Percentiles rank a stretch among this genome's conserved stretches.
phyloP scores from a whole-genome alignment of 1,140 invertebrate species.

The Cotesia chilonis region DNA sequence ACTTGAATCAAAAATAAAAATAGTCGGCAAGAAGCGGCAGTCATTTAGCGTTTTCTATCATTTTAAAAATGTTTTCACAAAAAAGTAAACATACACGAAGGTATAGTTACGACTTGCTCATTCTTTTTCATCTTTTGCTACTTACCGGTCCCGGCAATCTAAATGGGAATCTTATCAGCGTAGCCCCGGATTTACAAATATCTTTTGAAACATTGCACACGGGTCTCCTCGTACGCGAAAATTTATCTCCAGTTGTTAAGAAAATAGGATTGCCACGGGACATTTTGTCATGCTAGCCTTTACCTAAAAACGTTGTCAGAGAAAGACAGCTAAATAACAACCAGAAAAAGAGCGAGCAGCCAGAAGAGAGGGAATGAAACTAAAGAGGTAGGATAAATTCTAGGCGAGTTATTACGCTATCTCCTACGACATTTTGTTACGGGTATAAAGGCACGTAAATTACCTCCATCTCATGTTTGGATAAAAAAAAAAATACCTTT shows the following conservation, averaged over 20 bases:
- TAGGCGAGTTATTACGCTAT: conserved; percentile 28
- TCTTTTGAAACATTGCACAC: conserved; percentile 41
- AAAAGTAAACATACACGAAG: neutral
- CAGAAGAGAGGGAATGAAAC: neutral
- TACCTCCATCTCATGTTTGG: neutral
- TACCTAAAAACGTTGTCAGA: neutral
- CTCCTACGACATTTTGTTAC: conserved; percentile 21
- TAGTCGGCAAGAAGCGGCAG: too few species aligned
- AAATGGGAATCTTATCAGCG: conserved; percentile 47
- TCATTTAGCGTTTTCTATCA: too few species aligned
- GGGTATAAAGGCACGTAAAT: conserved; percentile 21
- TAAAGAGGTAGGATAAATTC: conserved; percentile 26
- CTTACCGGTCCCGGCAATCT: conserved; percentile 37
- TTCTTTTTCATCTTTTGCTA: conserved; percentile 25
- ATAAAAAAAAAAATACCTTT: neutral
- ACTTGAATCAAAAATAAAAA: too few species aligned
- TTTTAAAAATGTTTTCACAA: neutral
- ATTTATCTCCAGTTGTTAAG: conserved; percentile 40
- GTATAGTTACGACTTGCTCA: conserved; percentile 4
- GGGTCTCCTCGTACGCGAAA: conserved; percentile 28
- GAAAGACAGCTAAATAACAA: too few species aligned
- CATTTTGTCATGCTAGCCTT: conserved; percentile 36
- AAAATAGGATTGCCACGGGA: conserved; percentile 36
- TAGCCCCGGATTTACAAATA: conserved; percentile 42
- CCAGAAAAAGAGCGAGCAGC: neutral